These are phyloP conservation scores for Amazona finschi DNA, from an alignment of 2,797 vertebrate species.

Conservation along the genomic window DNA sequence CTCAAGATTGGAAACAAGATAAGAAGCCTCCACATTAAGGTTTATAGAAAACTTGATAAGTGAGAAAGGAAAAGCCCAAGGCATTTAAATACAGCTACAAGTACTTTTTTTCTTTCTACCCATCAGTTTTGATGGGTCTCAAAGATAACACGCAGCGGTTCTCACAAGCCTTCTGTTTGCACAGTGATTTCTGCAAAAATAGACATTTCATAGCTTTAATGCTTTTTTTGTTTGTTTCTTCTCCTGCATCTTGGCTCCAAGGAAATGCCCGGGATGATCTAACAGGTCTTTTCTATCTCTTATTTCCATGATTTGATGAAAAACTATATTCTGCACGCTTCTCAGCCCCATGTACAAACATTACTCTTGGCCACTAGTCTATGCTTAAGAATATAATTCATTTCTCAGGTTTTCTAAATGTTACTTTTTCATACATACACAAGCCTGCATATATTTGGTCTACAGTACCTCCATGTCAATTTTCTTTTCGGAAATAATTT, in stretches of 20 bases:
- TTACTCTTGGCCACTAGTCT: constrained; percentile 8
- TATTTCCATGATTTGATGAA: constrained; percentile 33
- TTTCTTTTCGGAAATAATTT: background rate
- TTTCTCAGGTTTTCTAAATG: background rate
- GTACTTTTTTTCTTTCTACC: background rate
- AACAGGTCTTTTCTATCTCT: background rate
- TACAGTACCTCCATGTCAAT: background rate
- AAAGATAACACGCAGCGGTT: background rate
- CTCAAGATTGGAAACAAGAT: background rate
- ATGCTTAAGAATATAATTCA: constrained; percentile 29
- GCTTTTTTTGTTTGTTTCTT: background rate
- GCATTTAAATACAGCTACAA: background rate
- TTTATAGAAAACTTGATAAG: background rate
- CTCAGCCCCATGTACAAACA: constrained; percentile 13
- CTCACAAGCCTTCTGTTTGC: background rate
- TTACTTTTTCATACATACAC: background rate
- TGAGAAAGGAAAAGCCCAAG: constrained; percentile 1
- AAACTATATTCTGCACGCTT: constrained; percentile 35
- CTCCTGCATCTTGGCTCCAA: background rate
- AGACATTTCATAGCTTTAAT: background rate
- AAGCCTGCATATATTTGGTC: background rate
- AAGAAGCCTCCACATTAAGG: background rate
- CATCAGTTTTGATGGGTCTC: background rate
- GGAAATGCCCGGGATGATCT: background rate
- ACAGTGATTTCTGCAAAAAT: background rate